phyloP scores from a whole-genome alignment of 53 echinoderm and acorn worm genomes.

The Actinopyga echinites region DNA sequence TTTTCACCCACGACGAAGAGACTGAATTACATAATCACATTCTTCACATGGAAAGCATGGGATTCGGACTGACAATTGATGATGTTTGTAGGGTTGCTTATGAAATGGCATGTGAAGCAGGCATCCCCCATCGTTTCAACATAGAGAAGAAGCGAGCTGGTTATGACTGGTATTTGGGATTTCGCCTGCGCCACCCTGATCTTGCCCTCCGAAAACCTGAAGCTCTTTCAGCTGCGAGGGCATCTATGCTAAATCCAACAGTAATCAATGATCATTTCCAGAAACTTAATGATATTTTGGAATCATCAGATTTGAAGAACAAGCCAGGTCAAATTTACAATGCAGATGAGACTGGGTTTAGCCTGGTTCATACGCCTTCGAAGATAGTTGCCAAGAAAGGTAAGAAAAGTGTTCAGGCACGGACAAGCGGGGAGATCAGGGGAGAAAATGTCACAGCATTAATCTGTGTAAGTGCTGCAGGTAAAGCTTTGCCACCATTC shows the following conservation, averaged over 20 bases:
- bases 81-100: conserved; percentile 51
- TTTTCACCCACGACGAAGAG: background rate
- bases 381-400: conserved; percentile 16
- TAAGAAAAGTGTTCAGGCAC: conserved; percentile 7
- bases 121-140: conserved; percentile 54
- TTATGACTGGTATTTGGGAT: conserved; percentile 64
- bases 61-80: conserved; percentile 52
- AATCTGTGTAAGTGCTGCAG: conserved; percentile 2
- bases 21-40: background rate
- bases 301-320: background rate
- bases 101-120: conserved; percentile 55
- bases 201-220: conserved; percentile 55
- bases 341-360: conserved; percentile 30
- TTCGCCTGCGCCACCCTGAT: conserved; percentile 40
- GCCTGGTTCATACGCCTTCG: conserved; percentile 17
- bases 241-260: conserved; percentile 21
- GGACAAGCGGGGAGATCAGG: background rate
- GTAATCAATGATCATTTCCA: conserved; percentile 1
- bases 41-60: conserved; percentile 9
- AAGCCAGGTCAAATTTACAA: conserved; percentile 37
- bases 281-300: conserved; percentile 17
- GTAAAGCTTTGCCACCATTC: background rate
- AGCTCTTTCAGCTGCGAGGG: conserved; percentile 4
- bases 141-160: conserved; percentile 54
- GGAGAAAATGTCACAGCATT: conserved; percentile 12